phyloP scores from a whole-genome alignment of 2,888 invertebrate genomes.

The Leucophora obtusa region DNA sequence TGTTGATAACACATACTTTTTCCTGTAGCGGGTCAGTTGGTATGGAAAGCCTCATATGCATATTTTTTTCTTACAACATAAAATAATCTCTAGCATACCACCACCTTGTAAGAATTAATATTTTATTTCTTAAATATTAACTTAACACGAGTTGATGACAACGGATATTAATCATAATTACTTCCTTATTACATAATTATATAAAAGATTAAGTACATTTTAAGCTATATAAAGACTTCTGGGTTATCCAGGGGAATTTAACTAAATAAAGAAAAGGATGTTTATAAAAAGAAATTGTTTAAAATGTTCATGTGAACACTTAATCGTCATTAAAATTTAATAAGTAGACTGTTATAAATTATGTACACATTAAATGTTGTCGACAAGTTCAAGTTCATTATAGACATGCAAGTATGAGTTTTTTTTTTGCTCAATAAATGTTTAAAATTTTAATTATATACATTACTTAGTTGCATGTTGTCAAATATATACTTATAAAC shows the following conservation, averaged over 20 bases:
- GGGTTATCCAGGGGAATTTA: neutral
- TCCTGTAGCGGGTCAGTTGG: no score
- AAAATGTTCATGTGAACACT: slow-evolving; percentile 36
- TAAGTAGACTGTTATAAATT: neutral
- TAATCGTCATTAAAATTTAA: slow-evolving; percentile 2
- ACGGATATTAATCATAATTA: slow-evolving; percentile 55
- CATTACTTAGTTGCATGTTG: neutral
- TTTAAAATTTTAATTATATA: neutral
- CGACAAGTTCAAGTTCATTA: neutral
- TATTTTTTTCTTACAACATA: no score
- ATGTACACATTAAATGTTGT: neutral
- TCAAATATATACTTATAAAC: neutral
- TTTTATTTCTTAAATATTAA: neutral
- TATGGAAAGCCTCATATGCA: no score
- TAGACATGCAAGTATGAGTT: neutral
- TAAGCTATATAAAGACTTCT: neutral
- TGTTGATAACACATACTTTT: no score
- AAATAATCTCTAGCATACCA: no score
- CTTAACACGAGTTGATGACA: slow-evolving; percentile 51
- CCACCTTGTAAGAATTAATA: neutral
- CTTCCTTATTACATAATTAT: slow-evolving; percentile 43
- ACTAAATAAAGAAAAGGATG: slow-evolving; percentile 24
- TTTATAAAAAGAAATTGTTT: slow-evolving; percentile 16
- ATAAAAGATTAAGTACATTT: neutral
- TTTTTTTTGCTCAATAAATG: neutral